Evolutionary conservation across 2,113 vertebrate species (phyloP).

Genomic region (Vireo altiloquus): DNA sequence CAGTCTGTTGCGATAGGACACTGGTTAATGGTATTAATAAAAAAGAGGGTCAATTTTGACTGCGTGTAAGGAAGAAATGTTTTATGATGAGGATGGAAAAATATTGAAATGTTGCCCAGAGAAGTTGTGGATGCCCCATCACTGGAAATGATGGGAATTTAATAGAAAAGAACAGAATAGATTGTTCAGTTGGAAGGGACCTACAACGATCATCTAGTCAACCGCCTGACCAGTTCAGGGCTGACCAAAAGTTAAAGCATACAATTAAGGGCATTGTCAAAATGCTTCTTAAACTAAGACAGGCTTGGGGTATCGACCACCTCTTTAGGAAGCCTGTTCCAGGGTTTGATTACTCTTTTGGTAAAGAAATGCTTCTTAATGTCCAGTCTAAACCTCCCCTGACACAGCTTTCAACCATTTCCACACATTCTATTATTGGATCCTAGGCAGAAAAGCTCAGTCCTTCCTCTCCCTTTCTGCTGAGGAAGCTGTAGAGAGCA

Average conservation of each 20-base stretch:
- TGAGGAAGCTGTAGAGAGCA: not conserved
- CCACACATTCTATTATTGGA: fast-evolving
- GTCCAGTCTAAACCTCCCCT: not conserved
- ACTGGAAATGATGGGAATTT: not conserved
- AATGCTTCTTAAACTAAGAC: not conserved
- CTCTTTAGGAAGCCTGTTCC: not conserved
- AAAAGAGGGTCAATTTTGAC: not conserved
- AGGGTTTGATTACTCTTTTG: not conserved
- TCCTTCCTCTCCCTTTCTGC: not conserved
- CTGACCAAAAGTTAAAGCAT: not conserved
- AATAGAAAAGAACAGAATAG: not conserved
- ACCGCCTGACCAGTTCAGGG: not conserved
- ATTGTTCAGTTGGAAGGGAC: not conserved
- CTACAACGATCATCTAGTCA: not conserved
- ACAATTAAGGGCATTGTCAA: not conserved
- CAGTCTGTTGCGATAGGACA: not conserved
- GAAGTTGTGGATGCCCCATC: not conserved
- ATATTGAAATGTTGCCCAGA: not conserved
- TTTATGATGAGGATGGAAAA: not conserved
- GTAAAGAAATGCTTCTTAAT: not conserved
- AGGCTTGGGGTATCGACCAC: not conserved
- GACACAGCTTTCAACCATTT: not conserved
- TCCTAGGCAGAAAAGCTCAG: not conserved
- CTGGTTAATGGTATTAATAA: not conserved
- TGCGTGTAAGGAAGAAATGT: not conserved